Evolutionary conservation across 2,113 vertebrate genomes (phyloP).

Genomic region (Laterallus jamaicensis): DNA sequence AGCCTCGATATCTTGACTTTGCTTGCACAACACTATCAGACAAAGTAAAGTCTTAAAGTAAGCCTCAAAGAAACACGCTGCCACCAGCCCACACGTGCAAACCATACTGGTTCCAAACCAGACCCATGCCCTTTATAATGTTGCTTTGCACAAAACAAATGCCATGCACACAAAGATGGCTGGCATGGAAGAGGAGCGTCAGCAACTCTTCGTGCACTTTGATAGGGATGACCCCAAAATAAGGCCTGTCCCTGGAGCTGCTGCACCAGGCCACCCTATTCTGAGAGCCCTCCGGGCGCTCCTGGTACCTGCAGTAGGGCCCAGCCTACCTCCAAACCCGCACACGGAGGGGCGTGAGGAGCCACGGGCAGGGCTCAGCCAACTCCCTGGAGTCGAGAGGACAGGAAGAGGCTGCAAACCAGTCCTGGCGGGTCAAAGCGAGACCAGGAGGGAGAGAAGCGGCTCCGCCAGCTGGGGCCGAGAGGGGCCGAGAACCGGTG

Average conservation of each 20-base stretch:
- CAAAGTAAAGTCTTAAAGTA: neutral
- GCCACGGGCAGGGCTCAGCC: neutral
- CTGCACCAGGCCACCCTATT: accelerated
- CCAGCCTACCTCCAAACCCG: neutral
- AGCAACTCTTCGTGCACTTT: accelerated
- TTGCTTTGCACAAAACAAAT: neutral
- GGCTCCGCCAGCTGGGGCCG: neutral
- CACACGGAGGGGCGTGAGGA: neutral
- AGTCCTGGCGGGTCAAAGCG: neutral
- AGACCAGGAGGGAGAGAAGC: neutral
- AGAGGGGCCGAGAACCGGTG: neutral
- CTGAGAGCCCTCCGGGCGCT: accelerated
- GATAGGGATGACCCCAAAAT: neutral
- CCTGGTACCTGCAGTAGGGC: neutral
- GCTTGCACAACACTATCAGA: constrained; percentile 87
- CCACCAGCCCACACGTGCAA: neutral
- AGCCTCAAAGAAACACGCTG: neutral
- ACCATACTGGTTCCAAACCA: accelerated
- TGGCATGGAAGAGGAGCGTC: accelerated
- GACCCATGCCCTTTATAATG: accelerated
- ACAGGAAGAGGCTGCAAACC: neutral
- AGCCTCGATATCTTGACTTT: constrained; percentile 83
- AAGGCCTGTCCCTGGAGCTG: neutral
- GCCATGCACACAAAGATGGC: accelerated
- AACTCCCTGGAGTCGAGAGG: neutral